Base-by-base conservation (phyloP, 2,797 vertebrate species). In the Sebastiscus tertius region DNA sequence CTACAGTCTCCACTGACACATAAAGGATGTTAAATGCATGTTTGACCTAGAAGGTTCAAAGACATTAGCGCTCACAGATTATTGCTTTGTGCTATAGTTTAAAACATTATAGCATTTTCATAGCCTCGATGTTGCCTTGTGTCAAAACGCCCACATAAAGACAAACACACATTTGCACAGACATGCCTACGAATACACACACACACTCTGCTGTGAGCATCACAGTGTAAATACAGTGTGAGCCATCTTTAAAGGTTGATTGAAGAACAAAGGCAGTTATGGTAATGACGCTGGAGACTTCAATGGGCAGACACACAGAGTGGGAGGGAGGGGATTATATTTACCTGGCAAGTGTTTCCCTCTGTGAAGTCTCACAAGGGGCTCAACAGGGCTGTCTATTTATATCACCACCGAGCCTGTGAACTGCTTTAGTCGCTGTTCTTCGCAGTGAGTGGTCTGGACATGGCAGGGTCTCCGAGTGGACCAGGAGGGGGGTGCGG, bases 261-360 rank as follows among this genome's bases (percentile, higher is more conserved):
- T 73, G 77, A 84, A 87, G 84, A 88, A 92, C 82, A 86, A 83
- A 90, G 75, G 82, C 69, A 46, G 46, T 83, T 66, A 73, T 79
- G 80, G 42, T 81, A 79, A 81, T 79, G 84, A 65, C 3, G 14
- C 64, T 4, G 4, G 22, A 70, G 46, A 39, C 72, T 68, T 79
- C 60, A 62, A 18, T 69, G 49, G 56, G 60, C 36, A n/a, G 18
- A 85, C 36, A 20, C 22, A 22, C 52, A 20, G 27, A 67, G 61
- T 39, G 29, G 16, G 54, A 62, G 66, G 60, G 81, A 72, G 59
- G 63, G 73, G 70, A 59, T 75, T 81, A 62, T 66, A 81, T 89
- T 81, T 85, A 87, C 79, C 81, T 83, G 77, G 64, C 56, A 75
- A 75, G 36, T 24, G 33, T 71, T 81, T 76, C 42, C 34, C 65